Evolutionary conservation across 2,888 invertebrate species (phyloP).

Genomic region (Standfussiana lucernea): DNA sequence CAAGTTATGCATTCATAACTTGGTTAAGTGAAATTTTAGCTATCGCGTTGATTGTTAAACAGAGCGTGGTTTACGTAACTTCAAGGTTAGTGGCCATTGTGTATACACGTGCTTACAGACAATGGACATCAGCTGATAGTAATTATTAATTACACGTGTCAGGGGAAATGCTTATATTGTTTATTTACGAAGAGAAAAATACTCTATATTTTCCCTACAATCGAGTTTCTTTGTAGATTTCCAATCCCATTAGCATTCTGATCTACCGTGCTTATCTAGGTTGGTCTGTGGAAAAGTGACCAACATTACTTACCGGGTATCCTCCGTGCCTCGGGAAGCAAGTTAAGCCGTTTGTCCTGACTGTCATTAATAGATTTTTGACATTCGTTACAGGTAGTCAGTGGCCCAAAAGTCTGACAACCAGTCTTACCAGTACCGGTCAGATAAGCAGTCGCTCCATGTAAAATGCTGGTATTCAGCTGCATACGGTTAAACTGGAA

Average conservation of each 20-base stretch:
- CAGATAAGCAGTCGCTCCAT: too few species aligned
- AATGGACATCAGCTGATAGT: slow-evolving; percentile 28
- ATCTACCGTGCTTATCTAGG: background rate
- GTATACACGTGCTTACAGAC: slow-evolving; percentile 37
- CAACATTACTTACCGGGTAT: background rate
- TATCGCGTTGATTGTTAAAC: slow-evolving; percentile 35
- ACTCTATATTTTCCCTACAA: background rate
- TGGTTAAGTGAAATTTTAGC: slow-evolving; percentile 49
- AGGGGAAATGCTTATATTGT: slow-evolving; percentile 28
- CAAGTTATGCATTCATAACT: slow-evolving; percentile 40
- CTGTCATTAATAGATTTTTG: too few species aligned
- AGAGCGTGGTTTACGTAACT: slow-evolving; percentile 51
- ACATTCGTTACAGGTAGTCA: too few species aligned
- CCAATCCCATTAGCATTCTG: background rate
- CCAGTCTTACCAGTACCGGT: too few species aligned
- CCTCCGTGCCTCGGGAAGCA: background rate
- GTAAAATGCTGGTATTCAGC: too few species aligned
- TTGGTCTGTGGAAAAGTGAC: background rate
- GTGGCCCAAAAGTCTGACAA: too few species aligned
- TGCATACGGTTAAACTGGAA: too few species aligned
- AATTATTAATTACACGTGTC: slow-evolving; percentile 16
- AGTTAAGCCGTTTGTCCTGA: background rate
- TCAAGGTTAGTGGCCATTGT: slow-evolving; percentile 55
- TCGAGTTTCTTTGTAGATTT: background rate
- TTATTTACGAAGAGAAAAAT: background rate